phyloP scores from a whole-genome alignment of 2,888 invertebrate species.

The Amiota mariae region DNA sequence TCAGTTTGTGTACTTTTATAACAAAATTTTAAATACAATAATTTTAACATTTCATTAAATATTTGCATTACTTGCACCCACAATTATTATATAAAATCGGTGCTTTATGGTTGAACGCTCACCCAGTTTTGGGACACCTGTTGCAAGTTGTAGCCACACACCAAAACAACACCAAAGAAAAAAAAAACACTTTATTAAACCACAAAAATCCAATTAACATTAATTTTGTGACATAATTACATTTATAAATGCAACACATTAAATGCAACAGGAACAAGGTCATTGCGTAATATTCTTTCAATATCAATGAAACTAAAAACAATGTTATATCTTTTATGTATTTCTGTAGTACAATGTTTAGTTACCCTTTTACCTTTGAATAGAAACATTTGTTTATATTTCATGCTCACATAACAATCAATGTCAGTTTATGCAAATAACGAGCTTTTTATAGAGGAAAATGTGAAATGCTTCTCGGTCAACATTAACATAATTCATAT shows the following conservation, averaged over 20 bases:
- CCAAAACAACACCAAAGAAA: not conserved
- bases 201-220: not conserved
- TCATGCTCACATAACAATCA: conserved; percentile 41
- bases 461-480: conserved; percentile 23
- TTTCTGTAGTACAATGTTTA: no score
- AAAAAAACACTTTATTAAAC: not conserved
- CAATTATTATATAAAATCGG: not conserved
- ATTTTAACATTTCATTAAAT: no score
- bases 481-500: conserved; percentile 57
- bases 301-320: not conserved
- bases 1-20: no score
- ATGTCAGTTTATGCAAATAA: conserved; percentile 64
- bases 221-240: not conserved
- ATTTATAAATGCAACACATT: not conserved
- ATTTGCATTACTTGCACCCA: no score
- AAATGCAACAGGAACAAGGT: no score
- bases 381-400: not conserved
- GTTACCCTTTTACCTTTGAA: not conserved
- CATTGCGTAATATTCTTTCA: no score
- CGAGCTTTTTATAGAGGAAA: conserved; percentile 34
- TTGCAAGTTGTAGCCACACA: not conserved
- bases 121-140: not conserved
- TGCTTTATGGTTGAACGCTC: not conserved
- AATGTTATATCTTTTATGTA: not conserved
- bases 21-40: no score